These are phyloP conservation scores for Chlorops oryzae DNA, from an alignment of 1,140 invertebrate species.

Conservation along the genomic window DNA sequence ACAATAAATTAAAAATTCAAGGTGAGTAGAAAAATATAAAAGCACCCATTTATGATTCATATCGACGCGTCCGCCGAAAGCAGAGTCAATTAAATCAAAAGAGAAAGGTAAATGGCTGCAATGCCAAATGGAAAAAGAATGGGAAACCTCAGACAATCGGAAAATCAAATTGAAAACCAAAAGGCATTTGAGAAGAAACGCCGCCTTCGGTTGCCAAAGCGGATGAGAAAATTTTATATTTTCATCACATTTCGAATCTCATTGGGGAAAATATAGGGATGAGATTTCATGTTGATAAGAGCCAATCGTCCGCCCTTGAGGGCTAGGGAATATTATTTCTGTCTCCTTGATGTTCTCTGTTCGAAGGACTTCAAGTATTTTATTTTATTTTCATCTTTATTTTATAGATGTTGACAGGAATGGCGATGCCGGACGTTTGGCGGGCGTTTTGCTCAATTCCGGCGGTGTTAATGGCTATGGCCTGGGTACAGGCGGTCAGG, in stretches of 20 bases:
- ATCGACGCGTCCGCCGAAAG: too few relatives aligned
- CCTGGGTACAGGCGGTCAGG: constrained; percentile 1
- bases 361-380: background rate
- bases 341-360: background rate
- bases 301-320: too few relatives aligned
- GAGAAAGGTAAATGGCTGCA: too few relatives aligned
- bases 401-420: constrained; percentile 21
- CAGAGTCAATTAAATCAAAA: too few relatives aligned
- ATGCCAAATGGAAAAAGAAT: too few relatives aligned
- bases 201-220: background rate
- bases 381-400: background rate
- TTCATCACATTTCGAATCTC: constrained; percentile 14
- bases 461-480: constrained; percentile 11
- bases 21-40: constrained; percentile 32
- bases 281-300: too few relatives aligned
- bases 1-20: constrained; percentile 48
- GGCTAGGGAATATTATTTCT: too few relatives aligned
- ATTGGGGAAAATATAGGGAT: too few relatives aligned
- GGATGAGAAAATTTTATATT: constrained; percentile 7
- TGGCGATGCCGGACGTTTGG: constrained; percentile 27
- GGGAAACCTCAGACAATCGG: too few relatives aligned
- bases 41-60: too few relatives aligned
- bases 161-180: background rate
- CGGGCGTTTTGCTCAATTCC: constrained; percentile 36
- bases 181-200: background rate